Percentiles rank a stretch among this genome's conserved stretches.
phyloP scores from a whole-genome alignment of 2,797 vertebrate species.

The Hippoglossus hippoglossus region DNA sequence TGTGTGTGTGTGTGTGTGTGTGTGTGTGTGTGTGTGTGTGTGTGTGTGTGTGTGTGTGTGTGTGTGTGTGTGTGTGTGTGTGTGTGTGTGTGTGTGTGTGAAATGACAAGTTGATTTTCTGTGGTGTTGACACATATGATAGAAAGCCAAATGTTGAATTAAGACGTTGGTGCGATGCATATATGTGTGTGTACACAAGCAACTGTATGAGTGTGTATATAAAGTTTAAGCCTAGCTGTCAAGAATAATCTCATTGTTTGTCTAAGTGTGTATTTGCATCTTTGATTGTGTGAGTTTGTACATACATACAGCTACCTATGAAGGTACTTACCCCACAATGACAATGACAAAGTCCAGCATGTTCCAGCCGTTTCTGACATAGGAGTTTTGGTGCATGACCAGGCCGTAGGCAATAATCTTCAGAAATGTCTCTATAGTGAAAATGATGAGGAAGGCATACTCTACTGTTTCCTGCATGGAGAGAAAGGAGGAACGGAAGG shows the following conservation, averaged over 20 bases:
- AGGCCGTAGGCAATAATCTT: conserved; percentile 99
- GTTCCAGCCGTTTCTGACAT: conserved; percentile 99
- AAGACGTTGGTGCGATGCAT: neutral
- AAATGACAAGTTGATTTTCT: neutral
- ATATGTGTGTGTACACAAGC: neutral
- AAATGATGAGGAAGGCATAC: conserved; percentile 99
- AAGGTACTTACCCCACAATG: conserved; percentile 92
- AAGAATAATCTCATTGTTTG: neutral
- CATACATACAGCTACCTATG: neutral
- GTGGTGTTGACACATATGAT: neutral
- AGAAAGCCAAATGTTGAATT: neutral
- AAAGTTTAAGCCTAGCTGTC: neutral
- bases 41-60: neutral
- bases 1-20: neutral
- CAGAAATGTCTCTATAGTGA: conserved; percentile 99
- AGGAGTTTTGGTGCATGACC: conserved; percentile 97
- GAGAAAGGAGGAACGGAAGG: neutral
- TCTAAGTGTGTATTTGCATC: neutral
- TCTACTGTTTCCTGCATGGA: conserved; percentile 96
- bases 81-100: neutral
- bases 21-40: neutral
- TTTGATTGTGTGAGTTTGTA: neutral
- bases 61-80: neutral
- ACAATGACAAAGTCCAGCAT: conserved; percentile 99
- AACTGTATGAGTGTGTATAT: neutral